Conservation (phyloP, 2,113 vertebrate species). For the Eretmodus cyanostictus region DNA sequence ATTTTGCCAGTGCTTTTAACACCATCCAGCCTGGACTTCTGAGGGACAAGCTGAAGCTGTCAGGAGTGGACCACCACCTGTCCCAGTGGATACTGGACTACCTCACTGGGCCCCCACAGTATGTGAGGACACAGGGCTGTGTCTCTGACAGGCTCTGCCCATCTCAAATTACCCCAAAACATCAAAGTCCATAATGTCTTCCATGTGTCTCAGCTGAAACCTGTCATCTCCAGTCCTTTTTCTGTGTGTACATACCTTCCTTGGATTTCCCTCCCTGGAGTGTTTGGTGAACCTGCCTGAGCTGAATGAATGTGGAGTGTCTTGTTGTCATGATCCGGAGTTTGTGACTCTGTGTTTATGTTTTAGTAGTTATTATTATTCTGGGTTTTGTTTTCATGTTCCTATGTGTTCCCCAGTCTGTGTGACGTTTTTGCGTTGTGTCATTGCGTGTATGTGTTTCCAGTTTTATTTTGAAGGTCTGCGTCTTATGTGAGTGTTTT, state of each 20-base stretch:
- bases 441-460: no score
- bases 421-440: no score
- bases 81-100: not conserved
- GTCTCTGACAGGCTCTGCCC: not conserved
- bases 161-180: not conserved
- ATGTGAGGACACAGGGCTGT: not conserved
- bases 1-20: not conserved
- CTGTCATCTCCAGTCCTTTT: not conserved
- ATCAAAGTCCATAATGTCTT: not conserved
- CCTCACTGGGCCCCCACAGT: not conserved
- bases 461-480: no score
- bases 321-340: not conserved
- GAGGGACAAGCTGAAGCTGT: not conserved
- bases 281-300: not conserved
- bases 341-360: no score
- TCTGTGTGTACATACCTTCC: not conserved
- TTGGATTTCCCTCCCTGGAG: not conserved
- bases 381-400: no score
- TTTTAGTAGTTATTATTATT: no score
- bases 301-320: rapidly evolving
- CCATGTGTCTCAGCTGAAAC: not conserved
- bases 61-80: not conserved
- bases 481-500: no score
- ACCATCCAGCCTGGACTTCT: not conserved
- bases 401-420: no score